phyloP scores from a whole-genome alignment of 2,888 invertebrate genomes.

The Drosophila birchii region DNA sequence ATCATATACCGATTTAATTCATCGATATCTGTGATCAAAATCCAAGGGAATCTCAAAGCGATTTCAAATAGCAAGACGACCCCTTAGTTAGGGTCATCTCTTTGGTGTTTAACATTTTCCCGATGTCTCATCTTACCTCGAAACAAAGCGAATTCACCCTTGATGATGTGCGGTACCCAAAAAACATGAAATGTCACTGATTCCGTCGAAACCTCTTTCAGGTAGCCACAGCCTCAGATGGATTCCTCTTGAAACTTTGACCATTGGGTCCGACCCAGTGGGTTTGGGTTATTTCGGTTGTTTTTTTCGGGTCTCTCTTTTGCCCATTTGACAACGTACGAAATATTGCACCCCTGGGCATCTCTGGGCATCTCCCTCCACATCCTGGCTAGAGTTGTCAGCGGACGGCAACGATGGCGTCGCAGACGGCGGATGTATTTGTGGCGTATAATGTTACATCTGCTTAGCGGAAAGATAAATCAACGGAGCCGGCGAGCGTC shows the following conservation, averaged over 20 bases:
- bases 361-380: slow-evolving; percentile 28
- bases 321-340: slow-evolving; percentile 78
- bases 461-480: slow-evolving; percentile 80
- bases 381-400: slow-evolving; percentile 67
- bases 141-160: slow-evolving; percentile 7
- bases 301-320: slow-evolving; percentile 47
- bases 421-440: slow-evolving; percentile 73
- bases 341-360: slow-evolving; percentile 79
- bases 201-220: slow-evolving; percentile 29
- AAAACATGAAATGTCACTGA: slow-evolving; percentile 43
- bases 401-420: slow-evolving; percentile 49
- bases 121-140: slow-evolving; percentile 13
- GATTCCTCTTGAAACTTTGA: slow-evolving; percentile 39
- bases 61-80: not conserved
- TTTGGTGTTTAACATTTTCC: slow-evolving; percentile 2
- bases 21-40: too few species aligned
- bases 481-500: slow-evolving; percentile 66
- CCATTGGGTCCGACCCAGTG: slow-evolving; percentile 36
- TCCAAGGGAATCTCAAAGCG: not conserved
- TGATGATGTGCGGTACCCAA: slow-evolving; percentile 1
- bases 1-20: too few species aligned
- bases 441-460: slow-evolving; percentile 80
- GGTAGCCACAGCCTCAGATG: slow-evolving; percentile 44
- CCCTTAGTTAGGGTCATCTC: not conserved
- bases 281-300: slow-evolving; percentile 5